A percentile compares a stretch with the other conserved stretches of the same genome.
Conservation (phyloP, 2,888 invertebrate species). For the Trichopoda pennipes region DNA sequence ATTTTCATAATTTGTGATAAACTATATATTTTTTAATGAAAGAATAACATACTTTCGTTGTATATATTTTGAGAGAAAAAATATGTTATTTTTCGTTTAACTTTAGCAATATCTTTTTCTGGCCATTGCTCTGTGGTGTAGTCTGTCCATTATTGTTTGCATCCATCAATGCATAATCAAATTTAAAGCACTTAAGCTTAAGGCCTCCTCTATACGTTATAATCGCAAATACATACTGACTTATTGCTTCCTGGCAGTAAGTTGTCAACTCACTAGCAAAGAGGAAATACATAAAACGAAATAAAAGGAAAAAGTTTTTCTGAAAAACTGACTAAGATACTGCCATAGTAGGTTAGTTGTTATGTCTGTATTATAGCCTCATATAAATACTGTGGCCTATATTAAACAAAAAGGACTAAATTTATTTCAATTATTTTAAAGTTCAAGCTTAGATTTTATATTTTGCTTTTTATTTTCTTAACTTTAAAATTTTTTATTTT, state of each 20-base stretch:
- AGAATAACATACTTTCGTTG: no score
- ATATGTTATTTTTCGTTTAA: constrained; percentile 8
- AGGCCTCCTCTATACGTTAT: not conserved
- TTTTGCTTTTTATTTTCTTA: no score
- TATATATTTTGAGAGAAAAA: not conserved
- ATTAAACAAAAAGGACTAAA: not conserved
- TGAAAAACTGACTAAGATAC: not conserved
- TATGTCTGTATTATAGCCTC: not conserved
- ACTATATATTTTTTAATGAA: no score
- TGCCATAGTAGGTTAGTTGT: not conserved
- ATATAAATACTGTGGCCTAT: not conserved
- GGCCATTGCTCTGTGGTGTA: not conserved
- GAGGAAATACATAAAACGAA: not conserved
- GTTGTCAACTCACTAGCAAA: not conserved
- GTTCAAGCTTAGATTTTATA: no score
- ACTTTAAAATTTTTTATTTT: no score
- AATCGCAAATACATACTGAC: not conserved
- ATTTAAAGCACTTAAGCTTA: constrained; percentile 45
- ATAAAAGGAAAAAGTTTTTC: not conserved
- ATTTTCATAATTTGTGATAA: no score
- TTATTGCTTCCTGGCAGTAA: not conserved
- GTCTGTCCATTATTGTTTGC: not conserved
- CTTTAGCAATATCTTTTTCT: not conserved
- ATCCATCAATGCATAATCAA: constrained; percentile 50
- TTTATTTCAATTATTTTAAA: no score